These are phyloP conservation scores for Sebastes trivittatus DNA, from an alignment of 2,797 vertebrate genomes.

Conservation along the genomic window DNA sequence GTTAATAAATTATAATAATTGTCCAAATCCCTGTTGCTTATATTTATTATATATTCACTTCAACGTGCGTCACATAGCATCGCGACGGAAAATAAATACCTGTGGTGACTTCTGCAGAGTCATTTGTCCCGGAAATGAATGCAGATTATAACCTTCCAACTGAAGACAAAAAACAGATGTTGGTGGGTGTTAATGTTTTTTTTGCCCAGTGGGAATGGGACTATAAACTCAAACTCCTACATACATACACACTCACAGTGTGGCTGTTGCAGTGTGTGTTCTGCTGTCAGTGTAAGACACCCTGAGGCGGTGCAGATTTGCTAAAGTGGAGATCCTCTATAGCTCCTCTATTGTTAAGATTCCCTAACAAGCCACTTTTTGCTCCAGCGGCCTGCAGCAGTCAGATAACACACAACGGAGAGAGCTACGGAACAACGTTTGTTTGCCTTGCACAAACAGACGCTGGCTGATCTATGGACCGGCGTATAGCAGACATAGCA, in stretches of 20 bases:
- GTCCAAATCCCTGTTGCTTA: no score
- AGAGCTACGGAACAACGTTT: background rate
- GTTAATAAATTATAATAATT: no score
- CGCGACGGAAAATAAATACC: no score
- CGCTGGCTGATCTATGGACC: background rate
- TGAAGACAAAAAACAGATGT: background rate
- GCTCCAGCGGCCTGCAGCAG: conserved; percentile 29
- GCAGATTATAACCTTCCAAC: background rate
- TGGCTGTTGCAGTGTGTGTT: background rate
- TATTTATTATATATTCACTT: no score
- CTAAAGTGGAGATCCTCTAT: conserved; percentile 35
- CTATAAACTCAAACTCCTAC: no score
- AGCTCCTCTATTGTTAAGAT: conserved; percentile 31
- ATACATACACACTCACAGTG: background rate
- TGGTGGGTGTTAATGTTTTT: no score
- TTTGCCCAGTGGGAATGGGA: no score
- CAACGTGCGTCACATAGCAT: no score
- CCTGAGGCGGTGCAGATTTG: conserved; percentile 39
- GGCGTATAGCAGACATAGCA: background rate
- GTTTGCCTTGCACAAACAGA: conserved; percentile 7
- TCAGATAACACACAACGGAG: conserved; percentile 9
- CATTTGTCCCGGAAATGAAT: no score
- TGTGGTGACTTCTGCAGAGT: no score
- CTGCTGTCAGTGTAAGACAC: background rate
- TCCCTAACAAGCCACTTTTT: conserved; percentile 35